phyloP scores from a whole-genome alignment of 2,797 vertebrate genomes.

The Lepilemur septentrionalis region DNA sequence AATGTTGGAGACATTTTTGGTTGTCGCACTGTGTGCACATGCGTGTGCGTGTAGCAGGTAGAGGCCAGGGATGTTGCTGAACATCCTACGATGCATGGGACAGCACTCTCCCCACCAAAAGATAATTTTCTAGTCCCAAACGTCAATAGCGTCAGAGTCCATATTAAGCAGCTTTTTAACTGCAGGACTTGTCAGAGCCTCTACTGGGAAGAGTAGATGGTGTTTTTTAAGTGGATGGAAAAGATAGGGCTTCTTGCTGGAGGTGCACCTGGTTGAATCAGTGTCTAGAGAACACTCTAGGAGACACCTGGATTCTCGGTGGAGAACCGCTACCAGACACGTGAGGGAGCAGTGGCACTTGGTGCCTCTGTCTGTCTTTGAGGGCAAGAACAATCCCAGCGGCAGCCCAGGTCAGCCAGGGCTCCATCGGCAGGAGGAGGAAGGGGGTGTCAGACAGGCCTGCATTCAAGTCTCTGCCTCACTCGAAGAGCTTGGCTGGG shows the following conservation, averaged over 20 bases:
- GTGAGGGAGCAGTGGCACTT: accelerated
- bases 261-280: neutral
- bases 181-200: neutral
- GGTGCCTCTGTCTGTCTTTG: neutral
- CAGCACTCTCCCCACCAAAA: no score
- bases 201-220: neutral
- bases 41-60: neutral
- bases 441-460: neutral
- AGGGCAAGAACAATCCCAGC: no score
- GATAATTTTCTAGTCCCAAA: neutral
- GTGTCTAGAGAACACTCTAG: neutral
- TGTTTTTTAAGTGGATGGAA: neutral
- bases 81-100: neutral
- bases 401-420: neutral
- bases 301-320: neutral
- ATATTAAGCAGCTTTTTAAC: neutral
- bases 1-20: neutral
- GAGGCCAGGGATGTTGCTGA: neutral
- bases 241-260: neutral
- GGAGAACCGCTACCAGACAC: neutral
- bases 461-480: neutral
- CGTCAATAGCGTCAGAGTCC: accelerated
- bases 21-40: neutral
- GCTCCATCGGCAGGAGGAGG: neutral
- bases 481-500: neutral